These are phyloP conservation scores for Sitobion miscanthi DNA, from an alignment of 1,140 invertebrate genomes.

Conservation along the genomic window DNA sequence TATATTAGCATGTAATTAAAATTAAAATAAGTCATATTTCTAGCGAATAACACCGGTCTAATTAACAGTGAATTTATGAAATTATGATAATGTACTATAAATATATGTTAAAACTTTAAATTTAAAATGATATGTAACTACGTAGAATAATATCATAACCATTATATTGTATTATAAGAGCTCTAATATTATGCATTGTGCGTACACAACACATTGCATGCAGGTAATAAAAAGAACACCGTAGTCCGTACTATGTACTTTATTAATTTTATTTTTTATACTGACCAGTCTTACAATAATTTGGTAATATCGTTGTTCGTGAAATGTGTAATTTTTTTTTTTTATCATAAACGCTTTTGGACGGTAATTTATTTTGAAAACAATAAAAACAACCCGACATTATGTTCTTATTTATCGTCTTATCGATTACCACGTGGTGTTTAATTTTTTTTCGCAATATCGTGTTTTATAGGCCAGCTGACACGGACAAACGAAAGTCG, in stretches of 20 bases:
- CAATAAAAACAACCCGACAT: background rate
- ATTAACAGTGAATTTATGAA: background rate
- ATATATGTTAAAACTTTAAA: background rate
- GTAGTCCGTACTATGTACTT: background rate
- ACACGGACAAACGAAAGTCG: constrained; percentile 5
- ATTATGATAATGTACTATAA: background rate
- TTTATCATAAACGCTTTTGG: background rate
- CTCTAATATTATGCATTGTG: background rate
- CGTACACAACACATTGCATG: background rate
- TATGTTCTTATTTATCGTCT: background rate
- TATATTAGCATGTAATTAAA: background rate
- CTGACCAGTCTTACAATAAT: background rate
- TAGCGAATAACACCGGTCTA: background rate
- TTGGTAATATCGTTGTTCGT: background rate
- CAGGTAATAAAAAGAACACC: background rate
- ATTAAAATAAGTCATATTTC: background rate
- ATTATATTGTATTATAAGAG: background rate
- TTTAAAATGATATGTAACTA: background rate
- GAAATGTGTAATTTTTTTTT: background rate
- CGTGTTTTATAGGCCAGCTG: background rate
- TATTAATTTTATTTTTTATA: background rate
- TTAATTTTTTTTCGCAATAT: background rate
- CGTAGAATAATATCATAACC: background rate
- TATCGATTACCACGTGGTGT: background rate
- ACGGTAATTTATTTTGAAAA: constrained; percentile 1